Base-by-base conservation (phyloP, 1,140 invertebrate species). In the Solen grandis region DNA sequence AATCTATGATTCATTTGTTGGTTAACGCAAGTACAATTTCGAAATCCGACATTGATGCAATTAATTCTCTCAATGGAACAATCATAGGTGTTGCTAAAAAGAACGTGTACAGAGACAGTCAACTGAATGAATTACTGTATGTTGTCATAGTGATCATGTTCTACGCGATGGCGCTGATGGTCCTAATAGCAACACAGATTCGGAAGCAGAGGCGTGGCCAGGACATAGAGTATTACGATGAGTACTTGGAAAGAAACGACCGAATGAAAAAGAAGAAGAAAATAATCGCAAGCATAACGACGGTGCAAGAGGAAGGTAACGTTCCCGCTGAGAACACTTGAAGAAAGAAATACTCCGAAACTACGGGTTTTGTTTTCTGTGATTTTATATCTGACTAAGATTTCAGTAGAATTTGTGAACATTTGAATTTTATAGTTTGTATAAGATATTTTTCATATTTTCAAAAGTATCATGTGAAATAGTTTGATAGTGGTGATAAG, bases 131-230 rank as follows among this genome's bases (percentile, higher is more conserved):
- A 60, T 79, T 90, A 0, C 78, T 90, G n/a, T 90, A 90, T 75
- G 89, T 90, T 69, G 88, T 90, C 69, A 86, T 90, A 57, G 89
- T 90, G 35, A 88, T 90, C 16, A 88, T 89, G 85, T 90, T 90
- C 82, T 90, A 90, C 72, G 89, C 88, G 31, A 88, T 86, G 46
- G 89, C 88, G 0, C 73, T 90, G 36, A 90, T 90, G 89, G 84
- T 88, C 33, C 78, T 90, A 29, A 88, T 90, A 75, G 88, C 86
- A 41, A 89, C 88, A 8, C 89, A 90, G 60, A 90, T 90, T 54
- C 80, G 85, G 46, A 86, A 87, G 35, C 86, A 88, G 74, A 82
- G 86, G 13, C 70, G 88, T 2, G 87, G 86, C 4, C 84, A 83
- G 10, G 89, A 90, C 50, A 81, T 88, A 3, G 89, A 90, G 54